These are phyloP conservation scores for Thymallus thymallus DNA, from an alignment of 2,113 vertebrate species.

Conservation along the genomic window DNA sequence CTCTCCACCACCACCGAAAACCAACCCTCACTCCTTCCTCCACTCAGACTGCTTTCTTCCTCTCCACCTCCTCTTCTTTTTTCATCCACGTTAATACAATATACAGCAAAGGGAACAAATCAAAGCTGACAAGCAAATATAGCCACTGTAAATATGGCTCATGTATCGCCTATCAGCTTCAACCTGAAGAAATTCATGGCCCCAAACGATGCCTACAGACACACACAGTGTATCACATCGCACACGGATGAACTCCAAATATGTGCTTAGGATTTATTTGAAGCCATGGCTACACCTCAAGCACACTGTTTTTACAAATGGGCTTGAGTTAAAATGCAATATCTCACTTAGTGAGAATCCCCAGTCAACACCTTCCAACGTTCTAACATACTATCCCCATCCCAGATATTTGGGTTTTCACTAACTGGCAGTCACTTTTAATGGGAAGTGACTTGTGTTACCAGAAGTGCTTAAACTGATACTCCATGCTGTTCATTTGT, in stretches of 20 bases:
- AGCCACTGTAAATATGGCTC: conserved; percentile 35
- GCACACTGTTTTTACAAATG: conserved; percentile 50
- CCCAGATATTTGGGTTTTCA: conserved; percentile 35
- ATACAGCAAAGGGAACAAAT: conserved; percentile 41
- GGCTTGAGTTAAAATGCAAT: conserved; percentile 47
- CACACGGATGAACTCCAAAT: conserved; percentile 52
- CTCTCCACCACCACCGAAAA: neutral
- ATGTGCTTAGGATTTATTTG: conserved; percentile 46
- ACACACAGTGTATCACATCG: conserved; percentile 46
- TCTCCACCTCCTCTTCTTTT: conserved; percentile 13
- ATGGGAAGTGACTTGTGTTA: conserved; percentile 34
- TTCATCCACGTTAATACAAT: conserved; percentile 37
- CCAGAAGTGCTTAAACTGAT: conserved; percentile 14
- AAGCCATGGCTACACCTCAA: conserved; percentile 38
- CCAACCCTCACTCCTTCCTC: neutral
- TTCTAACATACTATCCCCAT: conserved; percentile 31
- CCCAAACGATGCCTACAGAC: conserved; percentile 28
- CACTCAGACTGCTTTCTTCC: conserved; percentile 23
- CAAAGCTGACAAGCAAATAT: conserved; percentile 45
- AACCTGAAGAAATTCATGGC: conserved; percentile 18
- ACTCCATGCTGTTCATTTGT: conserved; percentile 25
- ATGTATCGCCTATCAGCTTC: conserved; percentile 42
- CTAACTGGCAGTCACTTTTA: conserved; percentile 33
- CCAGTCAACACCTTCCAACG: conserved; percentile 56
- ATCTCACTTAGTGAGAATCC: conserved; percentile 55